These are phyloP conservation scores for Meteorus colon DNA, from an alignment of 2,888 invertebrate genomes.

Conservation along the genomic window DNA sequence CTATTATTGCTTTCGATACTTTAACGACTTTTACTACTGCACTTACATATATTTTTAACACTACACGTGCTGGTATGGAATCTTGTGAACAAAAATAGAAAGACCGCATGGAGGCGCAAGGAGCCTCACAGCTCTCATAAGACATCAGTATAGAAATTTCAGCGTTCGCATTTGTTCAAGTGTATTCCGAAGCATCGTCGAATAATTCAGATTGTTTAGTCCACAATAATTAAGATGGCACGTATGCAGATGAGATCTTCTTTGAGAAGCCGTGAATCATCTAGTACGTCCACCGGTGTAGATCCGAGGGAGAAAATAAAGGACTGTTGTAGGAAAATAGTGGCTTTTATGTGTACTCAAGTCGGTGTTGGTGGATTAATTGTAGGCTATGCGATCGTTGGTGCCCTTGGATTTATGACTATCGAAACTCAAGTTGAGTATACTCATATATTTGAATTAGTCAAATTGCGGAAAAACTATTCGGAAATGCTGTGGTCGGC, in stretches of 20 bases:
- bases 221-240: conserved; percentile 56
- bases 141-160: neutral
- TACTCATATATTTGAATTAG: conserved; percentile 68
- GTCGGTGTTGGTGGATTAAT: conserved; percentile 89
- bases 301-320: conserved; percentile 86
- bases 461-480: conserved; percentile 76
- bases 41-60: neutral
- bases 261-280: conserved; percentile 78
- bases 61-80: neutral
- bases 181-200: neutral
- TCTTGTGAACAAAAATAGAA: neutral
- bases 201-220: conserved; percentile 43
- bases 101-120: conserved; percentile 11
- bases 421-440: conserved; percentile 81
- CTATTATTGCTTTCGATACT: too few relatives aligned
- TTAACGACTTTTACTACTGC: too few relatives aligned
- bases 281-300: conserved; percentile 80
- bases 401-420: conserved; percentile 86
- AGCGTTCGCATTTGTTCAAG: neutral
- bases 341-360: conserved; percentile 95
- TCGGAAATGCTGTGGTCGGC: conserved; percentile 82
- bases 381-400: conserved; percentile 89
- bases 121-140: neutral
- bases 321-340: conserved; percentile 88
- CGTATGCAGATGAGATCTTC: conserved; percentile 75